phyloP scores from a whole-genome alignment of 1,140 invertebrate species.

The Chironomus tepperi region DNA sequence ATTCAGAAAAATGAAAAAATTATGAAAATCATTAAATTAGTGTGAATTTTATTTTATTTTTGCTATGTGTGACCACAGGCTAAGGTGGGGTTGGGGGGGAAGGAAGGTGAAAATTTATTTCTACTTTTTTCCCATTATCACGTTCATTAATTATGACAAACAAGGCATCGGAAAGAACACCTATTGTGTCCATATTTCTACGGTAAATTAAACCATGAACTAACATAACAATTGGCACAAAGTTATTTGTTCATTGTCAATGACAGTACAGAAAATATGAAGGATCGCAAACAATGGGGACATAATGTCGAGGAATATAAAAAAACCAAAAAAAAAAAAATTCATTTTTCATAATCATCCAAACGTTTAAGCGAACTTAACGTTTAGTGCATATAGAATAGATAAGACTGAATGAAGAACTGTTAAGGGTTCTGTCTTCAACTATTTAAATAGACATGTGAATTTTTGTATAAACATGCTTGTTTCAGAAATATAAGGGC shows the following conservation, averaged over 20 bases:
- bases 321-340: background rate
- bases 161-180: constrained; percentile 18
- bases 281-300: background rate
- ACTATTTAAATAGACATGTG: too few species aligned
- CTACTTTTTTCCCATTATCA: background rate
- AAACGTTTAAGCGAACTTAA: constrained; percentile 9
- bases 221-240: background rate
- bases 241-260: constrained; percentile 21
- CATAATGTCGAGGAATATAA: background rate
- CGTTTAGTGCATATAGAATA: background rate
- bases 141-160: constrained; percentile 23
- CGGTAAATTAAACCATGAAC: constrained; percentile 23
- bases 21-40: constrained; percentile 9
- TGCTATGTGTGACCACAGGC: background rate
- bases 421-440: too few species aligned
- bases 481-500: too few species aligned
- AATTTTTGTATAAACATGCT: too few species aligned
- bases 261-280: constrained; percentile 17
- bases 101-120: too few species aligned
- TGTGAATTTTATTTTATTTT: background rate
- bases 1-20: background rate
- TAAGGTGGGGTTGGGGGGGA: too few species aligned
- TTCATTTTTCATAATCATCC: constrained; percentile 17
- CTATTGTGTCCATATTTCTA: constrained; percentile 12
- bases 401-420: too few species aligned